phyloP scores from a whole-genome alignment of 64 coral and sea anemone genomes.

The Anthopleura sola region DNA sequence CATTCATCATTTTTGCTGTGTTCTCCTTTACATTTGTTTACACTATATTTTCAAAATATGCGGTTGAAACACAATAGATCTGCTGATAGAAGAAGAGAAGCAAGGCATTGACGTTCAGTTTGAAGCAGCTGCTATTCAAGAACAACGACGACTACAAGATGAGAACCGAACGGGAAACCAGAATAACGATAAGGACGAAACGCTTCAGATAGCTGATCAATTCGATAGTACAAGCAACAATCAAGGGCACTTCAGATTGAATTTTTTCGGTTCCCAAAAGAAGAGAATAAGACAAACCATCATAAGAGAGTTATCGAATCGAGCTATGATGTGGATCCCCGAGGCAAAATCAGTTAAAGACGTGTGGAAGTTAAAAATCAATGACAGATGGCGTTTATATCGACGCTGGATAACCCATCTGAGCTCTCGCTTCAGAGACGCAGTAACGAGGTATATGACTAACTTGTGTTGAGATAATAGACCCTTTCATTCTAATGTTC shows the following conservation, averaged over 20 bases:
- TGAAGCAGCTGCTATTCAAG: slow-evolving; percentile 58
- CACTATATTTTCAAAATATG: no score
- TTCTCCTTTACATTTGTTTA: no score
- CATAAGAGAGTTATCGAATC: neutral
- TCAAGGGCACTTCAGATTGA: neutral
- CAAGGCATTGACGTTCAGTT: slow-evolving; percentile 39
- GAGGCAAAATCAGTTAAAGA: slow-evolving; percentile 18
- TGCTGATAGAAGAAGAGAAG: slow-evolving; percentile 26
- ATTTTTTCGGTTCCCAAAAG: neutral
- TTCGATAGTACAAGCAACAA: neutral
- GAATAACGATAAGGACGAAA: neutral
- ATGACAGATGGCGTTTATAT: slow-evolving; percentile 71
- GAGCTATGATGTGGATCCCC: neutral
- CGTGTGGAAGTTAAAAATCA: slow-evolving; percentile 27
- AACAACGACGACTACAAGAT: slow-evolving; percentile 42
- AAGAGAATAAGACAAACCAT: neutral
- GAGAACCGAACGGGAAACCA: slow-evolving; percentile 11
- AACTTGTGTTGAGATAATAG: no score
- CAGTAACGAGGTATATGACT: neutral
- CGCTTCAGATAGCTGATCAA: neutral
- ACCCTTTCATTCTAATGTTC: neutral
- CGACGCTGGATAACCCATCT: slow-evolving; percentile 56
- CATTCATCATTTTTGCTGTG: no score
- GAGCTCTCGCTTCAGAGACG: slow-evolving; percentile 5
- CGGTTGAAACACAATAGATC: neutral